Conservation (phyloP, 2,797 vertebrate species). For the Enteromius anoplus region DNA sequence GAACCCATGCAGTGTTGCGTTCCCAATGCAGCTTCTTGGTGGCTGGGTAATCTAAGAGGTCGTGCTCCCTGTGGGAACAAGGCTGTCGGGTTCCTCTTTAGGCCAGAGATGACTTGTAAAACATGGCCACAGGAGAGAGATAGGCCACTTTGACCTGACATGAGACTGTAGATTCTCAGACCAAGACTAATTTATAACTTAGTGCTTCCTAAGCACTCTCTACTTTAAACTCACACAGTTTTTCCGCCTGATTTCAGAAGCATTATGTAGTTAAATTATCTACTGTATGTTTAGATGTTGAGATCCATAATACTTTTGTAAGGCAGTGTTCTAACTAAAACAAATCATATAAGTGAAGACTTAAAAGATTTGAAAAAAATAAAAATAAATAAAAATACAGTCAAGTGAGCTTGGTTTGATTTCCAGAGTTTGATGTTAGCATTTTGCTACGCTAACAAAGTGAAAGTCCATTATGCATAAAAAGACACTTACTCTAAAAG, state of each 20-base stretch:
- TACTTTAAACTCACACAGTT: not conserved
- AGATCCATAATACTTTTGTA: not conserved
- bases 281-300: not conserved
- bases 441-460: not conserved
- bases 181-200: constrained; percentile 12
- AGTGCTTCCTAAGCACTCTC: not conserved
- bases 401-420: not conserved
- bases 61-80: constrained; percentile 37
- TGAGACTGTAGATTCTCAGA: constrained; percentile 27
- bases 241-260: not conserved
- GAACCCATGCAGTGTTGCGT: not conserved
- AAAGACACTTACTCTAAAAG: not conserved
- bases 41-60: constrained; percentile 38
- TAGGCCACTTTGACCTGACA: constrained; percentile 32
- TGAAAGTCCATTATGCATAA: not conserved
- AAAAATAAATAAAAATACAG: not conserved
- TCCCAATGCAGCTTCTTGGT: constrained; percentile 42
- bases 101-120: constrained; percentile 32
- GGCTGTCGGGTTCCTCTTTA: constrained; percentile 9
- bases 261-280: not conserved
- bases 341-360: not conserved
- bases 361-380: not conserved
- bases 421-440: not conserved
- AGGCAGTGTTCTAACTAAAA: not conserved
- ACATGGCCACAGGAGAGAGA: constrained; percentile 39